phyloP scores from a whole-genome alignment of 2,888 invertebrate species.

The Lycaena phlaeas region DNA sequence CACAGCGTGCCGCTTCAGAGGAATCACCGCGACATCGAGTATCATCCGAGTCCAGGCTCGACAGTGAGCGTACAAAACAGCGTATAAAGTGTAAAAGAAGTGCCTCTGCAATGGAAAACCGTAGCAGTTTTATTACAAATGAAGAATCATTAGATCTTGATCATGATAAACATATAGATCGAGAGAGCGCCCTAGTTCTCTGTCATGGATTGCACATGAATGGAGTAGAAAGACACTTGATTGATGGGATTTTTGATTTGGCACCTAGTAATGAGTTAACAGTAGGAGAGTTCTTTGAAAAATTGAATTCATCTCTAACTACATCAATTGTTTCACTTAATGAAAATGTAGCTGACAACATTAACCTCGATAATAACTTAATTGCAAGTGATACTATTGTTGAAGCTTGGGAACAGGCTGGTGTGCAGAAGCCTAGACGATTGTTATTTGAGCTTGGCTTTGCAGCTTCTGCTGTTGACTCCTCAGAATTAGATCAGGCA shows the following conservation, averaged over 20 bases:
- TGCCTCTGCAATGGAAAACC: constrained; percentile 41
- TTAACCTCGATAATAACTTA: constrained; percentile 19
- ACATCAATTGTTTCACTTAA: constrained; percentile 29
- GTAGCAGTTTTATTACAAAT: constrained; percentile 20
- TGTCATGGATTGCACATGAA: constrained; percentile 52
- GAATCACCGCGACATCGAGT: constrained; percentile 34
- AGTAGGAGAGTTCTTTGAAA: constrained; percentile 59
- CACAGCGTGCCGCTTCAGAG: constrained; percentile 43
- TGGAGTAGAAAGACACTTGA: constrained; percentile 40
- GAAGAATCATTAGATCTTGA: constrained; percentile 30
- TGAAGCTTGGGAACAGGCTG: constrained; percentile 82
- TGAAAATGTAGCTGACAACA: constrained; percentile 6
- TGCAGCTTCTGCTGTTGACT: constrained; percentile 66
- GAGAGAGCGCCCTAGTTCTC: constrained; percentile 44
- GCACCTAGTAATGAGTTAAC: constrained; percentile 37
- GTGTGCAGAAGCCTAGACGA: constrained; percentile 76
- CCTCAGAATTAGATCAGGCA: constrained; percentile 76
- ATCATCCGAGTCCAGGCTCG: constrained; percentile 44
- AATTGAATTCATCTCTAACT: constrained; percentile 44
- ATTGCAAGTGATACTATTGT: constrained; percentile 69
- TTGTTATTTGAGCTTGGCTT: constrained; percentile 81
- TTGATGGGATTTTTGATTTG: constrained; percentile 48
- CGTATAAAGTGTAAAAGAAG: constrained; percentile 41
- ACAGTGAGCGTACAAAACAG: constrained; percentile 32
- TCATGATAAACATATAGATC: constrained; percentile 45